phyloP scores from a whole-genome alignment of 1,140 invertebrate genomes.

The Aethina tumida region DNA sequence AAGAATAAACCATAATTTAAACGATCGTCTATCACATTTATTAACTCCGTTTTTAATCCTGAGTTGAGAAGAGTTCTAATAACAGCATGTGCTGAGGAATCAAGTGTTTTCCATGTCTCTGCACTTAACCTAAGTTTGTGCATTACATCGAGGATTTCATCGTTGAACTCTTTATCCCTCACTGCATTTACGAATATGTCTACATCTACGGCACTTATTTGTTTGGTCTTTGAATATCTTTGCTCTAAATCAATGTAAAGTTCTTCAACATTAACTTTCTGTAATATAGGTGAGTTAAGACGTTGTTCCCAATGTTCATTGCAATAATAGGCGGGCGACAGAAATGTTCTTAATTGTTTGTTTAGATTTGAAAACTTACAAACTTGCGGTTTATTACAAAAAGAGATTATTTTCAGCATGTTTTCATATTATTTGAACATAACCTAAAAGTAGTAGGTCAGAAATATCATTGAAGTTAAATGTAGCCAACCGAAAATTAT shows the following conservation, averaged over 20 bases:
- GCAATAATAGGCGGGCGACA: constrained; percentile 59
- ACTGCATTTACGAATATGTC: constrained; percentile 62
- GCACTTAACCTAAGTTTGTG: constrained; percentile 59
- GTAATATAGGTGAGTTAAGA: constrained; percentile 46
- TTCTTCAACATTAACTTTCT: constrained; percentile 50
- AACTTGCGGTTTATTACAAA: too few species aligned
- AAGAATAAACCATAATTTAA: constrained; percentile 84
- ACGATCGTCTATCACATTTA: constrained; percentile 67
- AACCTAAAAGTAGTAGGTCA: too few species aligned
- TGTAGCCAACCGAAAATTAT: too few species aligned
- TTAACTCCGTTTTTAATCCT: constrained; percentile 48
- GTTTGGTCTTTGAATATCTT: constrained; percentile 41
- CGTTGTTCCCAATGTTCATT: constrained; percentile 53
- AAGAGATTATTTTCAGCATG: too few species aligned
- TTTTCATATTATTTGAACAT: too few species aligned
- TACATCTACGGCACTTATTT: constrained; percentile 58
- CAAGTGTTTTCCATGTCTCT: constrained; percentile 55
- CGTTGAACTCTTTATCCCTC: constrained; percentile 39
- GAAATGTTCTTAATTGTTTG: constrained; percentile 37
- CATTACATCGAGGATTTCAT: constrained; percentile 59
- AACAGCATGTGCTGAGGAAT: constrained; percentile 74
- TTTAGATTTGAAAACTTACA: too few species aligned
- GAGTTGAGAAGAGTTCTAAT: constrained; percentile 55
- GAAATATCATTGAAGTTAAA: too few species aligned
- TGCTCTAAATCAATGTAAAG: constrained; percentile 55